phyloP scores from a whole-genome alignment of 2,888 invertebrate species.

The Monochamus alternatus region DNA sequence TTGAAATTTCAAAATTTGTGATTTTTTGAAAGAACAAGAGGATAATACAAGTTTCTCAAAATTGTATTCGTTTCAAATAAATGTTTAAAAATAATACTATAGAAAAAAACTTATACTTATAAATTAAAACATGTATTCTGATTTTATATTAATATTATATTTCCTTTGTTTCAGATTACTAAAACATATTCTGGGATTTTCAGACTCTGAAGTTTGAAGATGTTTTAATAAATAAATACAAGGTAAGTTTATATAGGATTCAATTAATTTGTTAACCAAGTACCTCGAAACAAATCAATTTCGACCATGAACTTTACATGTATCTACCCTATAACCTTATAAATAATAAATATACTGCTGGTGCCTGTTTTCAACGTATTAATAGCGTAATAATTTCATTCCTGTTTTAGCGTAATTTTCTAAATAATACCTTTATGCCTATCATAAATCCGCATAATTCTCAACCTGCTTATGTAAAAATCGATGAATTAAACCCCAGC shows the following conservation, averaged over 20 bases:
- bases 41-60: no score
- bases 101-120: no score
- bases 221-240: conserved; percentile 46
- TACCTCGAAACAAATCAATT: no score
- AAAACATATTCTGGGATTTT: conserved; percentile 39
- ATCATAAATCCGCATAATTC: not conserved
- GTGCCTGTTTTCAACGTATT: not conserved
- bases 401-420: not conserved
- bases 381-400: not conserved
- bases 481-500: not conserved
- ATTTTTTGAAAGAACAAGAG: no score
- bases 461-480: conserved; percentile 13
- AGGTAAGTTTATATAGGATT: conserved; percentile 42
- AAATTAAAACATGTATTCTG: no score
- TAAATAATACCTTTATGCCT: not conserved
- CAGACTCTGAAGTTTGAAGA: conserved; percentile 40
- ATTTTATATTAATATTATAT: no score
- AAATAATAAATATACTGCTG: no score
- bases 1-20: no score
- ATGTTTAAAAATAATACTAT: no score
- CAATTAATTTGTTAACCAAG: not conserved
- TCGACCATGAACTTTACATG: no score
- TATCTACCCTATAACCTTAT: no score
- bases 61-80: no score
- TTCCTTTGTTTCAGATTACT: conserved; percentile 52